Evolutionary conservation across 2,797 vertebrate genomes (phyloP), one percentile per base, ranked within the genome.

Genomic region (Gadopsis marmoratus): DNA sequence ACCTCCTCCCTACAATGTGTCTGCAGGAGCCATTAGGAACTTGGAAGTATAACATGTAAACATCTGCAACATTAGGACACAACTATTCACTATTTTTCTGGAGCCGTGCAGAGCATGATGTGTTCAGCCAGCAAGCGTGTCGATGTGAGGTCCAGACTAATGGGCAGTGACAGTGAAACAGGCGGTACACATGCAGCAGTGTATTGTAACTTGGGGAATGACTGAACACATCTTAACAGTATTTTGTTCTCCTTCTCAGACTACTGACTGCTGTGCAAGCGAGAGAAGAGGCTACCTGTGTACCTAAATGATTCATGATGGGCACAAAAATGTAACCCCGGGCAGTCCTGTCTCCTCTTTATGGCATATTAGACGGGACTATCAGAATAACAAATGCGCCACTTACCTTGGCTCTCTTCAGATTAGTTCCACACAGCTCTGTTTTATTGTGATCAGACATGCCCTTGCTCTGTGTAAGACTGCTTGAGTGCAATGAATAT

Each of bases 11-110:
- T 48, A 53, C 68, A 16, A 10, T 69, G 7, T 51, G 17, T 73
- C 95, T 94, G 50, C 92, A 97, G 94, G 95, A 93, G 94, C 95
- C 81, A 97, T 97, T 93, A 94, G 93, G 87, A 96, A 97, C 88
- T 90, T 96, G 85, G 95, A 95, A 82, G 21, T 7, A 26, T 41
- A 47, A 26, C 71, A 51, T 17, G 37, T 51, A 31, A 79, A 60
- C 26, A 56, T 50, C 11, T 58, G 60, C 23, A 37, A 55, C 14
- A 64, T 53, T 16, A 68, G 45, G 39, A 47, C 64, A 54, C 13
- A 41, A 26, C 35, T 23, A 12, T 21, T 41, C 3, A 45, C 31
- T 31, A 43, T 50, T 65, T 70, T 19, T 60, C 26, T 85, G 74
- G 5, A 81, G 97, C 97, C 0, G 91, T 96, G 55, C 96, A 96